Evolutionary conservation across 2,797 vertebrate genomes (phyloP).

Genomic region (Cacajao melanocephalus): DNA sequence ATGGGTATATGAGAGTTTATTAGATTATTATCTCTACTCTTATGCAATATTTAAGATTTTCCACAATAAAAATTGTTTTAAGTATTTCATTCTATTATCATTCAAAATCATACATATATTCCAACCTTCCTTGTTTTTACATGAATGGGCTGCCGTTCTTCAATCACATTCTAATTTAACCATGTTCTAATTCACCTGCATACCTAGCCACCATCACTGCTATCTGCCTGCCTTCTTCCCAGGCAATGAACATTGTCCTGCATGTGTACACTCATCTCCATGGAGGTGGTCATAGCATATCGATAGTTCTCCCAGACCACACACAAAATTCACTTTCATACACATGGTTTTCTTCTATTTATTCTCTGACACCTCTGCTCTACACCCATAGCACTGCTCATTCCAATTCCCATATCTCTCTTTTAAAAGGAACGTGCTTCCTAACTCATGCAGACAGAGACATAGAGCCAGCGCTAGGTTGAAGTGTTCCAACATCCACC

Average conservation of each 20-base stretch:
- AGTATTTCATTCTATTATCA: neutral
- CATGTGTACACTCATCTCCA: neutral
- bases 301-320: neutral
- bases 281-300: neutral
- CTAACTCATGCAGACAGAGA: neutral
- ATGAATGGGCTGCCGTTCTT: neutral
- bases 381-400: neutral
- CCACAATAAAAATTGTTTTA: neutral
- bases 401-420: neutral
- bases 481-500: constrained; percentile 31
- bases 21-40: neutral
- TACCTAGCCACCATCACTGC: neutral
- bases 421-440: neutral
- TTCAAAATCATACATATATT: neutral
- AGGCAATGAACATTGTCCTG: neutral
- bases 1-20: neutral
- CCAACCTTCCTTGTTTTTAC: constrained; percentile 10
- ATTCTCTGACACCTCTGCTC: neutral
- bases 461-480: neutral
- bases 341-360: neutral
- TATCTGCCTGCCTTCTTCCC: neutral
- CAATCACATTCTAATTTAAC: neutral
- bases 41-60: neutral
- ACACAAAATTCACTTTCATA: neutral
- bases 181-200: neutral